A percentile compares a stretch with the other conserved stretches of the same genome.
Conservation (phyloP, 2,113 vertebrate genomes). For the Microtus ochrogaster region DNA sequence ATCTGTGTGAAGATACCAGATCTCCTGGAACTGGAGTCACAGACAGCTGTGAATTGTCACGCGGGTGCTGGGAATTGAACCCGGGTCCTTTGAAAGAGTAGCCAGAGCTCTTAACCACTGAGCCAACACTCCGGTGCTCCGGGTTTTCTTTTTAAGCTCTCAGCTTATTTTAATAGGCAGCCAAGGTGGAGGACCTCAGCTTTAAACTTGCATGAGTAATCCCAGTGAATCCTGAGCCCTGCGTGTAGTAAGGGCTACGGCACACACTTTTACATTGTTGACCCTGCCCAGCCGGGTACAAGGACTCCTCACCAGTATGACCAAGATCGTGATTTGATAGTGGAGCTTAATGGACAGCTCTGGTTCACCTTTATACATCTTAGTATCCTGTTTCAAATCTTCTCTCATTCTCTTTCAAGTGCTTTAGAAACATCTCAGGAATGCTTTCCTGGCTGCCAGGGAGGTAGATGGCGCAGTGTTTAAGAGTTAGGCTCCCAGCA, state of each 20-base stretch:
- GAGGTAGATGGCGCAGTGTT: neutral
- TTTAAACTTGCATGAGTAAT: neutral
- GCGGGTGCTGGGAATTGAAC: neutral
- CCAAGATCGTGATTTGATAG: conserved; percentile 33
- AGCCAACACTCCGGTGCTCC: neutral
- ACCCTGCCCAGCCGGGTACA: too few species aligned
- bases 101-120: neutral
- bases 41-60: neutral
- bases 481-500: neutral
- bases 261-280: neutral
- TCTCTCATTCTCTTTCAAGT: neutral
- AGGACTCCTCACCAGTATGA: neutral
- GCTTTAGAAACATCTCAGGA: conserved; percentile 29
- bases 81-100: neutral
- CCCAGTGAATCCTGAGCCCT: neutral
- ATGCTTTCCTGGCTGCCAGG: neutral
- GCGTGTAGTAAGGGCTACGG: neutral
- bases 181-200: neutral
- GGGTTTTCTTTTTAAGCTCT: neutral
- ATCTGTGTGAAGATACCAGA: neutral
- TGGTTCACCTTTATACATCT: neutral
- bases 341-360: neutral
- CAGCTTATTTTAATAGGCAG: conserved; percentile 2
- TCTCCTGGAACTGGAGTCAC: neutral
- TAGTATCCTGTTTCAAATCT: conserved; percentile 15